Evolutionary conservation across 1,140 invertebrate genomes (phyloP).

Genomic region (Eurytemora carolleeae): DNA sequence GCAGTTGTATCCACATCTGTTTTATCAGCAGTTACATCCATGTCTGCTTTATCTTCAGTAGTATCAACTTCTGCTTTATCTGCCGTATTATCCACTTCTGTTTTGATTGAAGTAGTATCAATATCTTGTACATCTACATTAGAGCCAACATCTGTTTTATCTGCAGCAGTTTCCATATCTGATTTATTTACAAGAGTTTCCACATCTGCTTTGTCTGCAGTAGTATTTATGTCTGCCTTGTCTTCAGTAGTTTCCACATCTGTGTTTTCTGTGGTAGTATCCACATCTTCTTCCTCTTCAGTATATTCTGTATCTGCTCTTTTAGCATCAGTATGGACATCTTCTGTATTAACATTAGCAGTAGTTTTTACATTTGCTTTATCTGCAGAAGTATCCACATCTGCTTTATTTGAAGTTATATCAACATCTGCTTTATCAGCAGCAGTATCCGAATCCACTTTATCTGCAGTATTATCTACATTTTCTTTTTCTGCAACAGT

Average conservation of each 20-base stretch:
- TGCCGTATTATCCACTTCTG: constrained; percentile 1
- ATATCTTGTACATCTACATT: no score
- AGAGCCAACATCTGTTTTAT: no score
- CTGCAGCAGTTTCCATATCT: constrained; percentile 7
- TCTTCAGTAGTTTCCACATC: constrained; percentile 15
- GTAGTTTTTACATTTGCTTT: constrained; percentile 6
- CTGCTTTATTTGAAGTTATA: not conserved
- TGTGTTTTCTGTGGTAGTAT: constrained; percentile 5
- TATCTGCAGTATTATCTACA: not conserved
- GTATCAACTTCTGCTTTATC: constrained; percentile 1
- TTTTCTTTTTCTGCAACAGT: not conserved
- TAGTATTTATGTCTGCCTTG: constrained; percentile 8
- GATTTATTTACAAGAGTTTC: constrained; percentile 12
- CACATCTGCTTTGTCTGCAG: constrained; percentile 10
- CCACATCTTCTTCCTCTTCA: not conserved
- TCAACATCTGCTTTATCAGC: not conserved
- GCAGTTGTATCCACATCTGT: not conserved
- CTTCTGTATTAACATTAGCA: constrained; percentile 3
- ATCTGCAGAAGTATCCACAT: not conserved
- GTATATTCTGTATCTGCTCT: constrained; percentile 8
- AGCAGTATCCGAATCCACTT: constrained; percentile 4
- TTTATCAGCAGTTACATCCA: not conserved
- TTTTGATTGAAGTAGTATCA: no score
- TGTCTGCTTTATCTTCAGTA: not conserved
- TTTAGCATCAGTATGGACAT: constrained; percentile 1